Evolutionary conservation across 2,113 vertebrate species (phyloP).

Genomic region (Cyanoramphus novaezelandiae): DNA sequence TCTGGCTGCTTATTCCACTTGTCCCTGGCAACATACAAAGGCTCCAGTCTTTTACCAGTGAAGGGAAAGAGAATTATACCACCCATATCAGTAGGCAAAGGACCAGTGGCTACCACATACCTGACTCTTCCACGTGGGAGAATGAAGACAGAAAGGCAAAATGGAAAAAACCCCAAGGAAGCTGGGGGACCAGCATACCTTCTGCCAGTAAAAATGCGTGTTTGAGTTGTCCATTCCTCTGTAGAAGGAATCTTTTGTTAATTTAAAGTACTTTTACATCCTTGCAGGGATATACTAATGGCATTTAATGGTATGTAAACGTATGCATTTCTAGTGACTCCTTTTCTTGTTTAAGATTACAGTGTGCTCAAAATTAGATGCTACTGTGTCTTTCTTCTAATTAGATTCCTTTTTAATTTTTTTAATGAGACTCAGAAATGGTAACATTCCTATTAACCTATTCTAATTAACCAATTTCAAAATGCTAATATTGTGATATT

Average conservation of each 20-base stretch:
- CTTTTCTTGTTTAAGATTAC: background rate
- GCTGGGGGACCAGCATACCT: background rate
- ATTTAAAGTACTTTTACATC: background rate
- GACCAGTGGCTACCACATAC: background rate
- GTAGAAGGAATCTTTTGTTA: background rate
- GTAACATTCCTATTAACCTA: background rate
- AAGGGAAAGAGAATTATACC: background rate
- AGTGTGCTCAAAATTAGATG: background rate
- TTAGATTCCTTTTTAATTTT: background rate
- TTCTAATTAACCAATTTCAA: background rate
- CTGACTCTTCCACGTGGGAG: accelerated
- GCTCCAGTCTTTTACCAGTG: background rate
- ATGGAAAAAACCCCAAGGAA: background rate
- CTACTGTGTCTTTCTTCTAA: background rate
- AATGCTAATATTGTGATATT: background rate
- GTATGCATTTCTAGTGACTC: background rate
- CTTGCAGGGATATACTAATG: background rate
- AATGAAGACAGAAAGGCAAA: background rate
- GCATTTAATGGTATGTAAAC: background rate
- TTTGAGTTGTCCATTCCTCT: background rate
- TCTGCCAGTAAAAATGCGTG: background rate
- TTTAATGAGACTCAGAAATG: background rate
- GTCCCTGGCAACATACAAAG: background rate
- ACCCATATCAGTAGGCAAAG: background rate
- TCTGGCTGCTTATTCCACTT: background rate